Base-by-base conservation (phyloP, 2,797 vertebrate genomes). In the Anabas testudineus region DNA sequence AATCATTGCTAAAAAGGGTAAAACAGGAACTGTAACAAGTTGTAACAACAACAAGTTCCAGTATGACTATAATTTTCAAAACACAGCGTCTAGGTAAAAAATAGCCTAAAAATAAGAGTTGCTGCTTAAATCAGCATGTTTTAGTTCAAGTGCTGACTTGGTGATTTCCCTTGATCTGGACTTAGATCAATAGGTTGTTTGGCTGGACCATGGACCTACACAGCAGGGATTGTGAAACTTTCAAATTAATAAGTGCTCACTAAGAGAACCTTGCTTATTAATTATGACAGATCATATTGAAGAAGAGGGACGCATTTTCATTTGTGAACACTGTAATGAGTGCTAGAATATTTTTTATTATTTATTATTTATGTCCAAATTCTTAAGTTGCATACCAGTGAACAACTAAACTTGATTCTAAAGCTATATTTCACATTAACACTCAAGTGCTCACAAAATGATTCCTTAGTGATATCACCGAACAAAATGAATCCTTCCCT, bases 51-150 rank as follows among this genome's bases (percentile, higher is more conserved):
- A n/a, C n/a, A n/a, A n/a, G n/a, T n/a, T n/a, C n/a, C n/a, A n/a
- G n/a, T n/a, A n/a, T n/a, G n/a, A n/a, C n/a, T n/a, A n/a, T n/a
- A n/a, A n/a, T n/a, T n/a, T n/a, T n/a, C n/a, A n/a, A n/a, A n/a
- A n/a, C 5, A 62, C 28, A 47, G 51, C 54, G 65, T 42, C 12
- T 34, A 43, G 78, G 65, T 73, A 71, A 63, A 36, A 76, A 82
- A 71, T 4, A 30, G 49, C 51, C 56, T 34, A 10, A 69, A 76
- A 28, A 67, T 32, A 5, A 63, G 22, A 59, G n/a, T 9, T 26
- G 8, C 32, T 67, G 76, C 59, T 78, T 82, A 36, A 67, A 84
- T 86, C 81, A 81, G 84, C 78, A 78, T 55, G 60, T 85, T 79
- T 57, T 15, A 49, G 36, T 56, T 53, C n/a, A 77, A 79, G 41